These are phyloP conservation scores for Nestor notabilis DNA, from an alignment of 2,113 vertebrate genomes.

Conservation along the genomic window DNA sequence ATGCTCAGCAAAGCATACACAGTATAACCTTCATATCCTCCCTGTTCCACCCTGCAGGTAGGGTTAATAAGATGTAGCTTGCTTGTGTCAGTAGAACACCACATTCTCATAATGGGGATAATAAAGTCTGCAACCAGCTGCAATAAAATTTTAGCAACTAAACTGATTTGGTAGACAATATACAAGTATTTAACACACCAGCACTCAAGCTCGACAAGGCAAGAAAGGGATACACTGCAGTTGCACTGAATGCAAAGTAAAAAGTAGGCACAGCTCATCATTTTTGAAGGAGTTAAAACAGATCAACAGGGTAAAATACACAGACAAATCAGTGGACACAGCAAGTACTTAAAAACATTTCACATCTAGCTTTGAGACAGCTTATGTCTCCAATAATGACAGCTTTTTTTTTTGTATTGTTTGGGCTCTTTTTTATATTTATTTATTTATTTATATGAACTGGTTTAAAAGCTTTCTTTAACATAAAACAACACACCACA, in stretches of 20 bases:
- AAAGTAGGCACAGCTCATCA: not conserved
- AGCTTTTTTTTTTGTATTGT: not conserved
- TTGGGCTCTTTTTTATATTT: not conserved
- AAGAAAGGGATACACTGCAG: not conserved
- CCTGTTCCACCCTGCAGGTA: not conserved
- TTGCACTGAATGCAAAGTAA: not conserved
- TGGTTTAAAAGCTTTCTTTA: not conserved
- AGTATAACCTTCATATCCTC: not conserved
- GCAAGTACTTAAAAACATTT: not conserved
- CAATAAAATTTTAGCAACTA: not conserved
- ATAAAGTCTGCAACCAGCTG: not conserved
- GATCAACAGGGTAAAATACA: not conserved
- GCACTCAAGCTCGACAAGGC: not conserved
- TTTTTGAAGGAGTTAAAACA: not conserved
- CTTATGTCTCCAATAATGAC: not conserved
- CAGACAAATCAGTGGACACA: not conserved
- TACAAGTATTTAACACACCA: not conserved
- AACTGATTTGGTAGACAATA: not conserved
- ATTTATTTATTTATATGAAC: not conserved
- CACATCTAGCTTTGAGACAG: not conserved
- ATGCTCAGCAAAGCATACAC: not conserved
- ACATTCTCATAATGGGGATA: not conserved
- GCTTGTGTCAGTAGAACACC: fast-evolving
- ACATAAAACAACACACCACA: not conserved
- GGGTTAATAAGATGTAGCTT: not conserved